A percentile compares a stretch with the other conserved stretches of the same genome.
Evolutionary conservation across 2,797 vertebrate species (phyloP).

Genomic region (Hydrolagus colliei): DNA sequence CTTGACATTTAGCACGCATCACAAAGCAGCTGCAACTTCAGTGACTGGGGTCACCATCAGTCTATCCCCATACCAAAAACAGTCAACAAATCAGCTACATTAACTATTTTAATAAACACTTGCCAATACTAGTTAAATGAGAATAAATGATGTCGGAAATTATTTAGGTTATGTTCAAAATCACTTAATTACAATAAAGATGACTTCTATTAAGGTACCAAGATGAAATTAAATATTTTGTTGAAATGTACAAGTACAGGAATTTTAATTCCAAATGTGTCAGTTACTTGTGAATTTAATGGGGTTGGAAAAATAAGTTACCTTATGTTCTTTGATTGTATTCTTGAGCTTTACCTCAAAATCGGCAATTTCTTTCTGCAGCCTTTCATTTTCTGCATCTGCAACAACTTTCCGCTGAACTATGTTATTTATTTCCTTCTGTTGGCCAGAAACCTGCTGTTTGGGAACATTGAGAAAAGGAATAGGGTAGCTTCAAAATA

Average conservation of each 20-base stretch:
- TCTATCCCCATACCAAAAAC: not conserved
- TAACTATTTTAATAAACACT: not conserved
- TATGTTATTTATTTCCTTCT: constrained; percentile 71
- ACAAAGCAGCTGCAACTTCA: constrained; percentile 46
- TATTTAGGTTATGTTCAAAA: not conserved
- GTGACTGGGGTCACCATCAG: not conserved
- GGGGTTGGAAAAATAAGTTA: constrained; percentile 51
- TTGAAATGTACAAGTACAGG: not conserved
- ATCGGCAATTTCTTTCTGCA: constrained; percentile 71
- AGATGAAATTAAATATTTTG: not conserved
- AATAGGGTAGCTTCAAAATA: constrained; percentile 34
- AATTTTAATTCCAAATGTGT: not conserved
- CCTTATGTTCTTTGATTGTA: constrained; percentile 78
- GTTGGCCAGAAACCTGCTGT: constrained; percentile 64
- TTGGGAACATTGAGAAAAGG: constrained; percentile 31
- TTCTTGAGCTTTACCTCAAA: constrained; percentile 72
- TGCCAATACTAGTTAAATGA: not conserved
- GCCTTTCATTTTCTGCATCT: constrained; percentile 62
- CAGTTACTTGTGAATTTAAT: constrained; percentile 53
- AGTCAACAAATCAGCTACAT: not conserved
- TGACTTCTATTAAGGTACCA: not conserved
- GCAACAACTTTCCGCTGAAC: constrained; percentile 55
- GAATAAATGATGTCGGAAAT: not conserved
- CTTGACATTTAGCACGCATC: constrained; percentile 61
- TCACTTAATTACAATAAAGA: not conserved